Evolutionary conservation across 2,113 vertebrate species (phyloP).

Genomic region (Boulengeromyrus knoepffleri): DNA sequence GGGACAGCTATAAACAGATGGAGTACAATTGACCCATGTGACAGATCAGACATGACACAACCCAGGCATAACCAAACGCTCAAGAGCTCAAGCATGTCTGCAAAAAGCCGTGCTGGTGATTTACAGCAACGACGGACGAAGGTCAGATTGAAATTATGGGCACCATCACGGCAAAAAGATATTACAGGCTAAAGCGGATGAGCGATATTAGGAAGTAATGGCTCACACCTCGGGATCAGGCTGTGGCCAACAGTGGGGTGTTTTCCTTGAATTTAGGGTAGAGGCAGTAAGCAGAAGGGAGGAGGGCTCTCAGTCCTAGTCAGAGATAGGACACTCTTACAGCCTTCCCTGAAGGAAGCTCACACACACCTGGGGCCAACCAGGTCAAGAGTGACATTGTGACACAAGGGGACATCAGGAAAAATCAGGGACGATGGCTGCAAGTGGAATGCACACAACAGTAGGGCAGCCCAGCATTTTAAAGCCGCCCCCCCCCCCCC

Average conservation of each 20-base stretch:
- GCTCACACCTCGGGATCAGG: background rate
- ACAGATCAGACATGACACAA: background rate
- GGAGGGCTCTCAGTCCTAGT: background rate
- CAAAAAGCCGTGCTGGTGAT: background rate
- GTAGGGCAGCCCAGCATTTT: background rate
- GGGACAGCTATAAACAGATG: background rate
- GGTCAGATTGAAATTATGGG: background rate
- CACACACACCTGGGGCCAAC: background rate
- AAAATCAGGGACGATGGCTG: background rate
- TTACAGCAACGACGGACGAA: background rate
- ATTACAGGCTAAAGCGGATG: background rate
- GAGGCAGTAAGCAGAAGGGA: background rate
- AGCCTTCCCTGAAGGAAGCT: background rate
- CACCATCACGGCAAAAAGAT: background rate
- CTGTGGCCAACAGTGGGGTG: background rate
- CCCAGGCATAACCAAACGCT: background rate
- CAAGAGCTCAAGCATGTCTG: background rate
- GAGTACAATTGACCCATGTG: background rate
- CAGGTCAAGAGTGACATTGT: background rate
- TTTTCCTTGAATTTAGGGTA: background rate
- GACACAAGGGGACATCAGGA: background rate
- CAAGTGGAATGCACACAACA: background rate
- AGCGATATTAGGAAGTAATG: background rate
- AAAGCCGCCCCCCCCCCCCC: background rate
- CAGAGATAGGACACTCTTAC: background rate